These are phyloP conservation scores for Chiloscyllium punctatum DNA, from an alignment of 2,797 vertebrate species.

Conservation along the genomic window DNA sequence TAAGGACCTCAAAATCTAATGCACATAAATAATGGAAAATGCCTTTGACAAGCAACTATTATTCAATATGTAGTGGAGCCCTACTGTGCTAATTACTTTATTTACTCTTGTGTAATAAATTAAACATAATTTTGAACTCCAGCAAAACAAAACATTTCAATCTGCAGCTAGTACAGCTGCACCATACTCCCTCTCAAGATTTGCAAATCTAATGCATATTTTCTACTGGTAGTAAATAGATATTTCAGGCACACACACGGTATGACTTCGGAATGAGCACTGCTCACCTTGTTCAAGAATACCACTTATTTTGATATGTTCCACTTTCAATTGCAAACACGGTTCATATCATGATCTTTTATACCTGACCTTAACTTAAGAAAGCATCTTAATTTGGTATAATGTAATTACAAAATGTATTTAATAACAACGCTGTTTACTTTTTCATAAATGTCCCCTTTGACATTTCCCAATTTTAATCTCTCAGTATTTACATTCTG, in stretches of 20 bases:
- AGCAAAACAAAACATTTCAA: conserved; percentile 35
- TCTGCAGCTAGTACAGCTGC: neutral
- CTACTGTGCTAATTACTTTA: conserved; percentile 34
- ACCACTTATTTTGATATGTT: neutral
- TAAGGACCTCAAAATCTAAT: conserved; percentile 16
- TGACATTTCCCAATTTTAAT: neutral
- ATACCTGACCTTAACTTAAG: neutral
- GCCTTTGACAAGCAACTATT: conserved; percentile 10
- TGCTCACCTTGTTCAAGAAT: neutral
- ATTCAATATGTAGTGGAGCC: conserved; percentile 24
- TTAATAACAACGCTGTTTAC: neutral
- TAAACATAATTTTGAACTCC: conserved; percentile 25
- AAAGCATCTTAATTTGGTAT: neutral
- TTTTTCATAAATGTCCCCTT: neutral
- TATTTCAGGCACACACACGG: neutral
- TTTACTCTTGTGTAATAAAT: conserved; percentile 32
- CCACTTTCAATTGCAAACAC: neutral
- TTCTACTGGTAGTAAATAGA: neutral
- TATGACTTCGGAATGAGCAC: neutral
- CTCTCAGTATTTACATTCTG: neutral
- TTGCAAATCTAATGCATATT: neutral
- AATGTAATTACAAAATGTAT: neutral
- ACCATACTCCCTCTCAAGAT: neutral
- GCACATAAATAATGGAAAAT: conserved; percentile 31
- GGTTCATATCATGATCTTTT: neutral